Percentiles rank a stretch among this genome's conserved stretches.
Evolutionary conservation across 2,113 vertebrate species (phyloP).

Genomic region (Corythoichthys intestinalis): DNA sequence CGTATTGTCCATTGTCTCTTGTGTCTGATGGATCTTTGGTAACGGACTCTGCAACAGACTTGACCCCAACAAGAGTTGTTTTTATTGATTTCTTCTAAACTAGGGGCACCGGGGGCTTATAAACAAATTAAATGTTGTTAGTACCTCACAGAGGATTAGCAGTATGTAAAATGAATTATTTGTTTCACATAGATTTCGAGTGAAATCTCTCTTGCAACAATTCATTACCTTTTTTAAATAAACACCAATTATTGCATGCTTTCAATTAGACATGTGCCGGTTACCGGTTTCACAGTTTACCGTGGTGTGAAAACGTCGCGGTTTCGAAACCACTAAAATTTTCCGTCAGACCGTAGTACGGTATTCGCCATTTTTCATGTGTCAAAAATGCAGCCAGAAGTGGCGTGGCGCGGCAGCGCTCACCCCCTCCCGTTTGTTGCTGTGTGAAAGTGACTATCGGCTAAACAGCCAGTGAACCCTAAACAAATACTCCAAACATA

Average conservation of each 20-base stretch:
- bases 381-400: no score
- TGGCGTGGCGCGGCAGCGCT: no score
- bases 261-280: no score
- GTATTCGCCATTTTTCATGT: no score
- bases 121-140: neutral
- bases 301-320: no score
- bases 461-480: no score
- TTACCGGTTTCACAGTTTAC: no score
- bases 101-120: neutral
- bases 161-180: neutral
- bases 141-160: neutral
- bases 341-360: no score
- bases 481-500: no score
- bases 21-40: neutral
- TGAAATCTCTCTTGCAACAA: neutral
- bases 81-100: neutral
- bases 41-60: neutral
- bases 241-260: neutral
- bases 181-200: neutral
- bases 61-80: neutral
- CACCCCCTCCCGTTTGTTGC: no score
- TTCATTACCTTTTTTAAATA: neutral
- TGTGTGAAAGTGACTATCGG: no score
- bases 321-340: no score
- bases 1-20: conserved; percentile 48